phyloP scores from a whole-genome alignment of 1,140 invertebrate species.

The Caenorhabditis remanei region DNA sequence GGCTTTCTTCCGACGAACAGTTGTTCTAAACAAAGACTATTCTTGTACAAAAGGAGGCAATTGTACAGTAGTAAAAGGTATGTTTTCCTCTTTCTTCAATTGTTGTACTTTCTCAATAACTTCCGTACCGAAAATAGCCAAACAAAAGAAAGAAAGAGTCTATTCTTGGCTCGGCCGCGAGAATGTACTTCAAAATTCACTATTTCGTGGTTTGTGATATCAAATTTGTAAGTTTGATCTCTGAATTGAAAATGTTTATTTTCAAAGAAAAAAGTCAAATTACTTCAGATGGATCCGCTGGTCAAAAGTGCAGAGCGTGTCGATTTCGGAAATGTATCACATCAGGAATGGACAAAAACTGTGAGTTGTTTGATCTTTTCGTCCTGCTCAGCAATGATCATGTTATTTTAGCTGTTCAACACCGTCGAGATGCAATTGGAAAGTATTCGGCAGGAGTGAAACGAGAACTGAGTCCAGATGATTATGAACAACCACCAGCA shows the following conservation, averaged over 20 bases:
- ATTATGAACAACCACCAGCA: background rate
- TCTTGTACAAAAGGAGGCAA: conserved; percentile 65
- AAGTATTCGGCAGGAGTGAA: conserved; percentile 71
- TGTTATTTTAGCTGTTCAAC: conserved; percentile 70
- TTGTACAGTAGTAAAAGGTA: conserved; percentile 67
- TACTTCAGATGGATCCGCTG: conserved; percentile 68
- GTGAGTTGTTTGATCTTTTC: conserved; percentile 49
- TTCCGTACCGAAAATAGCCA: conserved; percentile 42
- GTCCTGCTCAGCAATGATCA: background rate
- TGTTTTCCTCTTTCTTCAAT: conserved; percentile 27
- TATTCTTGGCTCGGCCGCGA: conserved; percentile 5
- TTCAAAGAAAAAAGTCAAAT: background rate
- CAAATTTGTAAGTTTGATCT: conserved; percentile 33
- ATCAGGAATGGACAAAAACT: conserved; percentile 70
- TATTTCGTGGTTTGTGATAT: conserved; percentile 54
- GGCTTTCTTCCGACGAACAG: conserved; percentile 70
- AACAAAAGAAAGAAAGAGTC: conserved; percentile 44
- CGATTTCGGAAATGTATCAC: conserved; percentile 70
- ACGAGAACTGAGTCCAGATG: conserved; percentile 64
- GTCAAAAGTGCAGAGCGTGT: conserved; percentile 72
- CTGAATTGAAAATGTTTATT: background rate
- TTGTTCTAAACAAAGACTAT: conserved; percentile 72
- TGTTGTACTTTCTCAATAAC: conserved; percentile 44
- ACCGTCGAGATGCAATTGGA: conserved; percentile 73
- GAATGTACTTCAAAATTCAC: conserved; percentile 43